Percentiles rank a stretch among this genome's conserved stretches.
phyloP scores from a whole-genome alignment of 2,113 vertebrate species.

The Psephotus haematonotus region DNA sequence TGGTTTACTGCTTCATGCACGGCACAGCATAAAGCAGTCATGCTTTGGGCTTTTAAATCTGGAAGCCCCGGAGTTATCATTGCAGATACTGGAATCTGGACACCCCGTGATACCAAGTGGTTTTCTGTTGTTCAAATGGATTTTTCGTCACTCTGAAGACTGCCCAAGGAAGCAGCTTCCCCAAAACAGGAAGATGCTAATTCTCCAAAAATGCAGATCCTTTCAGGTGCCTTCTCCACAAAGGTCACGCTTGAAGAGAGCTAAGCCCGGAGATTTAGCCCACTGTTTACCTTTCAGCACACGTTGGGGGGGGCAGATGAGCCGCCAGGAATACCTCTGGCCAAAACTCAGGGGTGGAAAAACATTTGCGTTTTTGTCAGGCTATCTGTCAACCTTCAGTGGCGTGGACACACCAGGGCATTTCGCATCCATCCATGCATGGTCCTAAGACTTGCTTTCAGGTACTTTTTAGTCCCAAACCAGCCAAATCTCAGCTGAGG shows the following conservation, averaged over 20 bases:
- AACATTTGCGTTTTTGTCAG: conserved; percentile 11
- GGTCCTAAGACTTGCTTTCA: neutral
- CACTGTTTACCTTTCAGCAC: conserved; percentile 12
- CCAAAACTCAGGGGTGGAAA: neutral
- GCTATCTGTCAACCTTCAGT: neutral
- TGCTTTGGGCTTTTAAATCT: neutral
- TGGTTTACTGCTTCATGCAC: neutral
- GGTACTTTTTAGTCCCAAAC: neutral
- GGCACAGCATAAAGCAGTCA: fast-evolving
- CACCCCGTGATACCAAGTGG: neutral
- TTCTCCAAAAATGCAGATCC: neutral
- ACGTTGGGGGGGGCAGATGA: neutral
- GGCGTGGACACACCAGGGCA: neutral
- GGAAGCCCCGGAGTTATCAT: neutral
- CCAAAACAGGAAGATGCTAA: neutral
- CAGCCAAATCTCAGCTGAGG: neutral
- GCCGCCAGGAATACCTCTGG: neutral
- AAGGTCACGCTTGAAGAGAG: conserved; percentile 13
- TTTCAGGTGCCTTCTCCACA: neutral
- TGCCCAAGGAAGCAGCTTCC: neutral
- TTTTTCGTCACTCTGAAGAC: neutral
- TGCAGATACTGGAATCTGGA: neutral
- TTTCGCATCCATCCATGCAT: neutral
- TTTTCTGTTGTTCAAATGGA: neutral
- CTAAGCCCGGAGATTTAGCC: conserved; percentile 13